These are phyloP conservation scores for Villa cingulata DNA, from an alignment of 2,888 invertebrate genomes.

Conservation along the genomic window DNA sequence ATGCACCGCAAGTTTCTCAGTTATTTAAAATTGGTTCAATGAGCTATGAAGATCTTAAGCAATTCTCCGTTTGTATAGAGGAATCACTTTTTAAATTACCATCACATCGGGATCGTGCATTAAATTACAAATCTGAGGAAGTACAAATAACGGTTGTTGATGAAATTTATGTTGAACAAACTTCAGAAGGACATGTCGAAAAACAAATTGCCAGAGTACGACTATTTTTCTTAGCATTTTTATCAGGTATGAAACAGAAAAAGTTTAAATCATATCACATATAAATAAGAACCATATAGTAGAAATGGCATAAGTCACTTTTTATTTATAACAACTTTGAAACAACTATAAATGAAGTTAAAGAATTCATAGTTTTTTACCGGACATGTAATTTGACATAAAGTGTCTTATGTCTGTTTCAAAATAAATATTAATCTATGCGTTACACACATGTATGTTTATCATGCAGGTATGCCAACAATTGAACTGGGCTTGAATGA, in stretches of 20 bases:
- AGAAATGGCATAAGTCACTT: too few relatives aligned
- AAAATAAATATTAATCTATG: neutral
- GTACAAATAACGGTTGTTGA: conserved; percentile 89
- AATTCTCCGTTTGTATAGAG: conserved; percentile 82
- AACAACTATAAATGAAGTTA: too few relatives aligned
- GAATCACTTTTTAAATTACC: conserved; percentile 78
- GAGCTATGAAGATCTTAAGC: conserved; percentile 76
- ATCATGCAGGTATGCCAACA: conserved; percentile 68
- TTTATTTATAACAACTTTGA: too few relatives aligned
- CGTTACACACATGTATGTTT: too few relatives aligned
- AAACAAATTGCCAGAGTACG: conserved; percentile 91
- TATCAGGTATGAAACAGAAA: too few relatives aligned
- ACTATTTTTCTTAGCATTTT: conserved; percentile 89
- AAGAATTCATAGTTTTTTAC: too few relatives aligned
- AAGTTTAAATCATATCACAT: too few relatives aligned
- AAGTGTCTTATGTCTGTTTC: too few relatives aligned
- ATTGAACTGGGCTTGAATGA: conserved; percentile 97
- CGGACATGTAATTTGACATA: too few relatives aligned
- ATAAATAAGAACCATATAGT: too few relatives aligned
- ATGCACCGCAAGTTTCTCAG: conserved; percentile 91
- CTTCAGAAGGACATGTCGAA: conserved; percentile 64
- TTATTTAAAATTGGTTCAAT: conserved; percentile 90
- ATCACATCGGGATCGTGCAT: conserved; percentile 75
- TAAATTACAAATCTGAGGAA: conserved; percentile 91
- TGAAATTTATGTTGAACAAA: conserved; percentile 81